Evolutionary conservation across 2,888 invertebrate species (phyloP), one percentile per base, ranked within the genome.

Genomic region (Patella depressa): DNA sequence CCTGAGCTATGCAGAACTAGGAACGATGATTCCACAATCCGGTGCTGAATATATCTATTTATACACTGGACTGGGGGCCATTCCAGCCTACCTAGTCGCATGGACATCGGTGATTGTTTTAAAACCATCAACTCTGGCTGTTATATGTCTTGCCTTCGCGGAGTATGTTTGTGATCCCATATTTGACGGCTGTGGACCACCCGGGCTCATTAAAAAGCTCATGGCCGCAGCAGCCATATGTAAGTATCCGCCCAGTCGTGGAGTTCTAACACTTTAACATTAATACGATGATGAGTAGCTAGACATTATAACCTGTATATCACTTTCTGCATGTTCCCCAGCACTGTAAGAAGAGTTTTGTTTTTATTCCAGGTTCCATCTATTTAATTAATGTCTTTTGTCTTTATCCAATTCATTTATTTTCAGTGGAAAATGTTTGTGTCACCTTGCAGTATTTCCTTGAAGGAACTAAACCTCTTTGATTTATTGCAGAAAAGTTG

Each of bases 1-100:
- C 89, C 94, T 98, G 89, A 95, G 97, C 86, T 98, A 97, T 92
- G 97, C 97, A 88, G 97, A 98, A 93, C 93, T 98, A 91, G 97
- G 97, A 89, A 97, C 97, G 84, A 96, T 97, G 96, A 97, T 97
- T 92, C 96, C 97, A 88, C 96, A 96, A 88, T 97, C 97, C 83
- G 97, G 97, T 84, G 97, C 97, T 83, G 97, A 98, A 92, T 97
- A 97, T 94, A 97, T 97, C 85, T 97, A 98, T 93, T 97, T 97
- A 93, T 96, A 97, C 96, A 97, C 97, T 92, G 97, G 97, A 79
- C 97, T 97, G 92, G 97, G 97, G 84, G 95, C 96, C 2, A 54
- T 75, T 29, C 95, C 95, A 0, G 94, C 95, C 0, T 96, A 96
- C 89, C 93, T 94, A 76, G 95, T 95, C 86, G 94, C 95, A 4